Conservation (phyloP, 2,888 invertebrate species). For the Protodeltote pygarga region DNA sequence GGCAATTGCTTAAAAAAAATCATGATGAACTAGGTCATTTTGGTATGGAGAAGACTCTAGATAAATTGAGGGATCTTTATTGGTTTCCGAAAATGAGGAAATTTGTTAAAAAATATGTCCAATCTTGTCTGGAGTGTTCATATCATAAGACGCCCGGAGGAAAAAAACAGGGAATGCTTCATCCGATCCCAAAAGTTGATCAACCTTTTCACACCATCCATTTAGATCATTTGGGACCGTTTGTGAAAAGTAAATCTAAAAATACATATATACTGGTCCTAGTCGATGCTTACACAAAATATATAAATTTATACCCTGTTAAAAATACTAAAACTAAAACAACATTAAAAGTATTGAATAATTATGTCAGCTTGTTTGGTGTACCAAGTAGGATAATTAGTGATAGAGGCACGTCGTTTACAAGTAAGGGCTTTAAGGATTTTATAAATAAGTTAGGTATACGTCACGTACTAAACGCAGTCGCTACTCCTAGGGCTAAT, state of each 20-base stretch:
- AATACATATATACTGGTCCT: no score
- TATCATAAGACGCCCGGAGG: slow-evolving; percentile 4
- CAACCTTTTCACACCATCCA: slow-evolving; percentile 2
- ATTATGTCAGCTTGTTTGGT: slow-evolving; percentile 2
- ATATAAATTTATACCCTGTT: neutral
- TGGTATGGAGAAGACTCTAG: slow-evolving; percentile 1
- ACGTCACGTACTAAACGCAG: slow-evolving; percentile 7
- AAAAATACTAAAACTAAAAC: slow-evolving; percentile 1
- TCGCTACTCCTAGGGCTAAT: slow-evolving; percentile 9
- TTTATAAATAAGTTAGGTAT: neutral
- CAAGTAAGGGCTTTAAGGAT: neutral
- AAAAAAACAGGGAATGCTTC: neutral
- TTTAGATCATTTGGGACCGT: slow-evolving; percentile 4
- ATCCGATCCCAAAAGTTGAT: slow-evolving; percentile 4
- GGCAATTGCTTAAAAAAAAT: neutral
- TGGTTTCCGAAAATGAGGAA: slow-evolving; percentile 8
- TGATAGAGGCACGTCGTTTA: slow-evolving; percentile 4
- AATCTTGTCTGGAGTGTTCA: slow-evolving; percentile 4
- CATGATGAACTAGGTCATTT: slow-evolving; percentile 7
- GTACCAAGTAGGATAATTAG: neutral
- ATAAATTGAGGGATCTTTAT: neutral
- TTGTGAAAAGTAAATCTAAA: no score
- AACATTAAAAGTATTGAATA: neutral
- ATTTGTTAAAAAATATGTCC: slow-evolving; percentile 5
- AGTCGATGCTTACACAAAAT: slow-evolving; percentile 3